Conservation (phyloP, 2,888 invertebrate species). For the Caradrina clavipalpis region DNA sequence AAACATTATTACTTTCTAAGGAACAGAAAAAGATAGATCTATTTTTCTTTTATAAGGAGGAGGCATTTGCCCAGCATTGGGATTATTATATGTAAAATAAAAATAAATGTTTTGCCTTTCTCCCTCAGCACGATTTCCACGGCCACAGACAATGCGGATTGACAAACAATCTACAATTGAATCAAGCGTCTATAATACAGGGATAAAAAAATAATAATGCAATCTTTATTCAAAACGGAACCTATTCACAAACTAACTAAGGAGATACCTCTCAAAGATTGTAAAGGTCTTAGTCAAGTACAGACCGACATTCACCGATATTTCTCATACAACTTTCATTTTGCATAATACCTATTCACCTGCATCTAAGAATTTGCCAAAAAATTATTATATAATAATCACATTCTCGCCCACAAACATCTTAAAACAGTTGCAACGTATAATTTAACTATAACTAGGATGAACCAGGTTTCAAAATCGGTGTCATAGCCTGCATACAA, state of each 20-base stretch:
- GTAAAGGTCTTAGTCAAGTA: neutral
- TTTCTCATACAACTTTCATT: slow-evolving; percentile 39
- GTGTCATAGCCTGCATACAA: slow-evolving; percentile 21
- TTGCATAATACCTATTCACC: slow-evolving; percentile 28
- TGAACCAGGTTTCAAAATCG: slow-evolving; percentile 39
- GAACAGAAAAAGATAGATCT: too few species aligned
- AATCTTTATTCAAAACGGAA: neutral
- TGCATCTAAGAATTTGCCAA: slow-evolving; percentile 22
- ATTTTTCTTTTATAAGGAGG: too few species aligned
- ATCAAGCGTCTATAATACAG: neutral
- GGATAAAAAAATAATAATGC: too few species aligned
- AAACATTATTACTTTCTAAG: too few species aligned
- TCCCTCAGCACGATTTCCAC: too few species aligned
- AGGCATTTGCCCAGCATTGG: too few species aligned
- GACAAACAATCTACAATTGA: neutral
- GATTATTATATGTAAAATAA: too few species aligned
- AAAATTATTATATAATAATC: slow-evolving; percentile 47
- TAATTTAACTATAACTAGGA: slow-evolving; percentile 53
- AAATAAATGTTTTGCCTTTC: too few species aligned
- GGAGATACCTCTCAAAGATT: neutral
- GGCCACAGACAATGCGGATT: neutral
- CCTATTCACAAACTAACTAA: too few species aligned
- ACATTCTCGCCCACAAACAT: slow-evolving; percentile 33
- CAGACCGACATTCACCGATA: slow-evolving; percentile 3
- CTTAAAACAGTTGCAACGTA: slow-evolving; percentile 14